Evolutionary conservation across 2,888 invertebrate genomes (phyloP).

Genomic region (Lathronympha strigana): DNA sequence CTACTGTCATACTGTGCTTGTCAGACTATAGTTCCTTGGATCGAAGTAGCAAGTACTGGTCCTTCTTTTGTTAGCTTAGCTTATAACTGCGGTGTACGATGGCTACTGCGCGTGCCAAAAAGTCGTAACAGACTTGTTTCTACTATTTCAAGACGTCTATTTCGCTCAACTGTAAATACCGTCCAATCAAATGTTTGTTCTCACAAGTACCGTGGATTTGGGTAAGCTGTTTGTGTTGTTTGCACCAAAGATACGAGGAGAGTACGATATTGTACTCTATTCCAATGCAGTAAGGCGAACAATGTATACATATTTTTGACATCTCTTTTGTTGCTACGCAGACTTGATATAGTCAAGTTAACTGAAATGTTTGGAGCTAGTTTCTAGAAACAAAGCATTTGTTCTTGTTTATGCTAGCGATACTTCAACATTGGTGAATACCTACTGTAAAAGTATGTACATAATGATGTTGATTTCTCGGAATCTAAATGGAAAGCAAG

Average conservation of each 20-base stretch:
- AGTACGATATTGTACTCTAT: slow-evolving; percentile 1
- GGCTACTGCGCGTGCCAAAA: neutral
- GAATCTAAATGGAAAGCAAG: no score
- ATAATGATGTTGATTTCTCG: no score
- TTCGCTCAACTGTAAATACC: slow-evolving; percentile 8
- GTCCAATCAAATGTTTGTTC: slow-evolving; percentile 33
- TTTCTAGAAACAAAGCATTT: neutral
- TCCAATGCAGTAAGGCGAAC: neutral
- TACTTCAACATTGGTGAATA: no score
- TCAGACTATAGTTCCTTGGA: neutral
- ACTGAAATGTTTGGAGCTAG: neutral
- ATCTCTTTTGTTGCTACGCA: neutral
- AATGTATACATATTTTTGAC: neutral
- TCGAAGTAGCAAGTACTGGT: neutral
- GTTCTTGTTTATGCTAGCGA: neutral
- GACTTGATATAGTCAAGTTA: neutral
- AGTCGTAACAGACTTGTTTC: neutral
- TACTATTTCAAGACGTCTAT: neutral
- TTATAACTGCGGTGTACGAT: slow-evolving; percentile 19
- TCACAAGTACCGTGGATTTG: slow-evolving; percentile 5
- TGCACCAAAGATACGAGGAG: neutral
- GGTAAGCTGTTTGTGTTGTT: slow-evolving; percentile 19
- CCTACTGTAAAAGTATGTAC: no score
- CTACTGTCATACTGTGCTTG: neutral
- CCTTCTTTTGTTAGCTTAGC: slow-evolving; percentile 24